Conservation (phyloP, 2,888 invertebrate genomes). For the Formica aserva region DNA sequence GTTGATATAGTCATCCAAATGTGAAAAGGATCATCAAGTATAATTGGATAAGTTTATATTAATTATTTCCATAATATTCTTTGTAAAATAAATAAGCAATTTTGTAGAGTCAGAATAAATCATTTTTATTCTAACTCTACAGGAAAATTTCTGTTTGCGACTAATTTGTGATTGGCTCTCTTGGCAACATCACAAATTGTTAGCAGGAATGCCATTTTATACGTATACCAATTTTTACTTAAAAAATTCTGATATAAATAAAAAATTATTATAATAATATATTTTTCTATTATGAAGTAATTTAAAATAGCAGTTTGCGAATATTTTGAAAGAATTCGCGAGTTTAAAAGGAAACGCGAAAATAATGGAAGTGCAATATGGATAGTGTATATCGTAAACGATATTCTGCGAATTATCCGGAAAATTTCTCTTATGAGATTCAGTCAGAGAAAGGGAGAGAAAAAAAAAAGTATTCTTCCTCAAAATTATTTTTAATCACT, state of each 20-base stretch:
- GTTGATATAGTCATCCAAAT: background rate
- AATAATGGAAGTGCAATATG: background rate
- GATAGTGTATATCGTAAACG: background rate
- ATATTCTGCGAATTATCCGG: background rate
- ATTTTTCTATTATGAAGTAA: background rate
- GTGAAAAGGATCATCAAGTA: background rate
- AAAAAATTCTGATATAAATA: background rate
- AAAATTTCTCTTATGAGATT: background rate
- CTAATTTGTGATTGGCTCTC: background rate
- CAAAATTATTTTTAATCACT: background rate
- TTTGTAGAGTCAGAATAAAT: background rate
- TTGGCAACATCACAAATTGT: background rate
- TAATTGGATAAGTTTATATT: constrained; percentile 7
- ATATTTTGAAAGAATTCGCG: background rate
- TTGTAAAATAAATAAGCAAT: background rate
- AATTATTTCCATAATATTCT: constrained; percentile 5
- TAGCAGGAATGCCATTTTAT: no score
- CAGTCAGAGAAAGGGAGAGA: background rate
- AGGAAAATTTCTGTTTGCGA: background rate
- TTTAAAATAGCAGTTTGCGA: background rate
- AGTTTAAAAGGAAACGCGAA: background rate
- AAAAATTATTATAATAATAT: background rate
- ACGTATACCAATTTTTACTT: background rate
- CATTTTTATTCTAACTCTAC: background rate
- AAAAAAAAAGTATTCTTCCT: background rate